These are phyloP conservation scores for Gobio gobio DNA, from an alignment of 2,113 vertebrate genomes.

Conservation along the genomic window DNA sequence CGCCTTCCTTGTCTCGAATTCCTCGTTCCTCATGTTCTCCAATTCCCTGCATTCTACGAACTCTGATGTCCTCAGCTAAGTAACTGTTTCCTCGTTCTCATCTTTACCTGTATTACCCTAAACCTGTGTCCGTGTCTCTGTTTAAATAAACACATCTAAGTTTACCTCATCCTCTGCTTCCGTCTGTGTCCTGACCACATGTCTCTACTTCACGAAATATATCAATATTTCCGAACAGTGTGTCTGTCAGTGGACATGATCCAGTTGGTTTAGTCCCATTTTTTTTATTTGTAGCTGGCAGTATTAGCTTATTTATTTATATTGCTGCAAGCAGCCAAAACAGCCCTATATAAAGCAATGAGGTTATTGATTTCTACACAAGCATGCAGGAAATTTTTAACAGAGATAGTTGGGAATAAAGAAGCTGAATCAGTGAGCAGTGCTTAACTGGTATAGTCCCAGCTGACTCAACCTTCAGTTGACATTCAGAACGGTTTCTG, in stretches of 20 bases:
- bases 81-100: too few relatives aligned
- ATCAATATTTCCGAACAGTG: neutral
- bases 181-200: too few relatives aligned
- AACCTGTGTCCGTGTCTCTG: too few relatives aligned
- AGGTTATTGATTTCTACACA: slow-evolving; percentile 13
- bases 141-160: too few relatives aligned
- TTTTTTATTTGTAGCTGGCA: neutral
- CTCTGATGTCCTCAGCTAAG: too few relatives aligned
- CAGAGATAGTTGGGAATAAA: neutral
- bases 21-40: too few relatives aligned
- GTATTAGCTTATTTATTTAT: neutral
- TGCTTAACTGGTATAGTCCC: neutral
- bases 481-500: too few relatives aligned
- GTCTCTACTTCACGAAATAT: neutral
- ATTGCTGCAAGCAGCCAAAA: neutral
- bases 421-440: neutral
- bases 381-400: slow-evolving; percentile 1
- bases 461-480: neutral
- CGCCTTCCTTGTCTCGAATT: too few relatives aligned
- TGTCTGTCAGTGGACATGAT: neutral
- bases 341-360: neutral
- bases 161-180: too few relatives aligned
- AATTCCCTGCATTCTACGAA: too few relatives aligned
- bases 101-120: too few relatives aligned
- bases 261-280: neutral